Evolutionary conservation across 2,797 vertebrate species (phyloP).

Genomic region (Enteromius radiatus): DNA sequence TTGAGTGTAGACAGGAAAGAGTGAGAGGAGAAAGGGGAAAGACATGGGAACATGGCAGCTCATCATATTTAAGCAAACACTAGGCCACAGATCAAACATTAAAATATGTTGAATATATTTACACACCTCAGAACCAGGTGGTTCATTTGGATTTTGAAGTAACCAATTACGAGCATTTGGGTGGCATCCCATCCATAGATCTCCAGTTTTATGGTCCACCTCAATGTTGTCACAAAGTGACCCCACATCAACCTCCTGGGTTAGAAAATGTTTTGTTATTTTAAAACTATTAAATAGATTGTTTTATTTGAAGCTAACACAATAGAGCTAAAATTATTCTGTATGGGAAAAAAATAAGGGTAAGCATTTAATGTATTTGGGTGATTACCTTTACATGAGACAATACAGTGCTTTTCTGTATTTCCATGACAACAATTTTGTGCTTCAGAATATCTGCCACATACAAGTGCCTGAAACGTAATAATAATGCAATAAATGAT

Average conservation of each 20-base stretch:
- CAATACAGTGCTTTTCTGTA: slow-evolving; percentile 69
- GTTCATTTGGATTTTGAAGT: slow-evolving; percentile 71
- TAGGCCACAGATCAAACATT: background rate
- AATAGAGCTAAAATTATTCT: background rate
- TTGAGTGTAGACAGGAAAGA: background rate
- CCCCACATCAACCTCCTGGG: slow-evolving; percentile 76
- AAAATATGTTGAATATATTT: background rate
- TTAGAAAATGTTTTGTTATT: background rate
- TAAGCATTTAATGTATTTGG: background rate
- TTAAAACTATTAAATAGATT: background rate
- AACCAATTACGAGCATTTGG: slow-evolving; percentile 77
- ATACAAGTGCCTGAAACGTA: slow-evolving; percentile 72
- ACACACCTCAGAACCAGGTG: slow-evolving; percentile 82
- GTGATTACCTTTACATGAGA: slow-evolving; percentile 71
- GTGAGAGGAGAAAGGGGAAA: background rate
- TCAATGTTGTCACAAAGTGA: slow-evolving; percentile 82
- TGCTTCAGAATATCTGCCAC: slow-evolving; percentile 71
- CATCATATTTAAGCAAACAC: background rate
- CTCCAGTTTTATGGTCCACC: slow-evolving; percentile 79
- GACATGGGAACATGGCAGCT: background rate
- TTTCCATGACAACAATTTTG: slow-evolving; percentile 73
- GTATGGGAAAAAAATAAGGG: background rate
- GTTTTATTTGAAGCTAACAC: background rate
- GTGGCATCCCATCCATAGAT: slow-evolving; percentile 83
- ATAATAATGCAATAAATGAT: rapidly evolving